Percentiles rank a stretch among this genome's conserved stretches.
phyloP scores from a whole-genome alignment of 53 echinoderm and acorn worm genomes.

The Zoroaster sp. region DNA sequence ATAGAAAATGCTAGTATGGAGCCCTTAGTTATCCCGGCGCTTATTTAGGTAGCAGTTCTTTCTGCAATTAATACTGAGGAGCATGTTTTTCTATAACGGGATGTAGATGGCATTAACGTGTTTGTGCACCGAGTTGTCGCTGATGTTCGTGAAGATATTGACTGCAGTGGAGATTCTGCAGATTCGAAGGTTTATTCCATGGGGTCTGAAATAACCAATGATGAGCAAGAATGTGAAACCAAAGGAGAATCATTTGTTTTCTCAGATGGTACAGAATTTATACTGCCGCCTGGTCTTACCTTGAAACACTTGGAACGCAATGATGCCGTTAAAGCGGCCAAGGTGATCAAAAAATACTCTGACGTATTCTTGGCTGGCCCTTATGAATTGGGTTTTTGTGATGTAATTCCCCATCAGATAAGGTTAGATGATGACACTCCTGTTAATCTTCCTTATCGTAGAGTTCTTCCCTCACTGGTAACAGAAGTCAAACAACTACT shows the following conservation, averaged over 20 bases:
- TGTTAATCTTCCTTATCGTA: not conserved
- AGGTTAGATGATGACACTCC: not conserved
- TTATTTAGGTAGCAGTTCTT: not conserved
- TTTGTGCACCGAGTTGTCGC: not conserved
- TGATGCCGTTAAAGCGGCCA: not conserved
- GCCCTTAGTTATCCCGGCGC: not conserved
- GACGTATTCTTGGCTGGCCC: not conserved
- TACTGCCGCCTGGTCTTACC: not conserved
- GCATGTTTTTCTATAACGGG: not conserved
- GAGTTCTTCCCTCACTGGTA: conserved; percentile 4
- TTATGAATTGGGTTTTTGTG: not conserved
- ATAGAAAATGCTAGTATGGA: not conserved
- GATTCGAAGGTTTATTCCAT: not conserved
- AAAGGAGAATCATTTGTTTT: not conserved
- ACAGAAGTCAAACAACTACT: conserved; percentile 40
- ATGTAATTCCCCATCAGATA: not conserved
- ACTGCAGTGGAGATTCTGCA: not conserved
- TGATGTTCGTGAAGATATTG: not conserved
- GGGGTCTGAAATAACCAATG: not conserved
- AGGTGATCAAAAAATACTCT: not conserved
- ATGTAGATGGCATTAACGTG: not conserved
- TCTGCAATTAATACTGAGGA: not conserved
- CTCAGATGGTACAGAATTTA: not conserved
- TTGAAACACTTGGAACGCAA: not conserved
- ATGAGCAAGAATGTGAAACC: not conserved